These are phyloP conservation scores for Acestrorhynchus altus DNA, from an alignment of 2,797 vertebrate genomes.

Conservation along the genomic window DNA sequence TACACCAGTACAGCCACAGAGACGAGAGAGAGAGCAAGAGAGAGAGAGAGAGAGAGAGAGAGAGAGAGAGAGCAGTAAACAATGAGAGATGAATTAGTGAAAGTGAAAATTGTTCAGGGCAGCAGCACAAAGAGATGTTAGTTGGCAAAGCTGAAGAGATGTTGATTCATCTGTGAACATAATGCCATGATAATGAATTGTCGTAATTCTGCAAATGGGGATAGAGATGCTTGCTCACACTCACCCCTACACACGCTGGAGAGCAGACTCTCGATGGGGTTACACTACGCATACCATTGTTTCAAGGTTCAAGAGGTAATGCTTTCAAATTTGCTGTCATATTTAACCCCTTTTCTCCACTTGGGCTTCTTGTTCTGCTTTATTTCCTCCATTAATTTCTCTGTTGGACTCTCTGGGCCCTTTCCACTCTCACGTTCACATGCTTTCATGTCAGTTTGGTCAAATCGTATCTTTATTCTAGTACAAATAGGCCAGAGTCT, in stretches of 20 bases:
- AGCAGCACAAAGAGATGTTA: slow-evolving; percentile 26
- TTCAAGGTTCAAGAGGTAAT: slow-evolving; percentile 21
- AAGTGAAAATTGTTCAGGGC: slow-evolving; percentile 65
- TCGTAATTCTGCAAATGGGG: slow-evolving; percentile 40
- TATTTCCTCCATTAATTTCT: neutral
- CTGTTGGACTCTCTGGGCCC: neutral
- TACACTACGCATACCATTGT: neutral
- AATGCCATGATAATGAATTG: slow-evolving; percentile 33
- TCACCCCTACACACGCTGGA: slow-evolving; percentile 41
- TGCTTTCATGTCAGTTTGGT: no score
- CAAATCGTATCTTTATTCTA: no score
- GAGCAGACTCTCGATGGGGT: slow-evolving; percentile 10
- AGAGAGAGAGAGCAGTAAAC: slow-evolving; percentile 46
- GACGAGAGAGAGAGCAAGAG: no score
- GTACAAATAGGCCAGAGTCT: no score
- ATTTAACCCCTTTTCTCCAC: slow-evolving; percentile 37
- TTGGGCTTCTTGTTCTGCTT: slow-evolving; percentile 16
- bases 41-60: slow-evolving; percentile 61
- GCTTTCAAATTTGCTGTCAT: slow-evolving; percentile 24
- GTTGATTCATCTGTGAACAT: slow-evolving; percentile 40
- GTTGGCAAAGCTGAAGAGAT: slow-evolving; percentile 45
- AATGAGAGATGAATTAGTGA: slow-evolving; percentile 67
- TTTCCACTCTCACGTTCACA: slow-evolving; percentile 23
- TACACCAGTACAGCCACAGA: slow-evolving; percentile 21
- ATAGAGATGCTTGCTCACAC: slow-evolving; percentile 27